Evolutionary conservation across 2,113 vertebrate species (phyloP).

Genomic region (Felis catus): F.catus_Fca126_mat1.0 CM031413.1:26441501-26442000

Average conservation of each 20-base stretch:
- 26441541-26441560: not conserved
- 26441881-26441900: not conserved
- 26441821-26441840: not conserved
- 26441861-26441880: not conserved
- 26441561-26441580: not conserved
- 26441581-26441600: not conserved
- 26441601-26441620: not conserved
- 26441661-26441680: not conserved
- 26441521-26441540: not conserved
- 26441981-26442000: not conserved
- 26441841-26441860: not conserved
- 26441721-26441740: not conserved
- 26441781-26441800: not conserved
- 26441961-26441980: not conserved
- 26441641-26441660: not conserved
- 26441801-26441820: not conserved
- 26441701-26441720: not conserved
- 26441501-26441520: not conserved
- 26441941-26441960: not conserved
- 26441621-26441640: not conserved
- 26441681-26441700: not conserved
- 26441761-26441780: not conserved
- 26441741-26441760: not conserved
- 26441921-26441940: not conserved
- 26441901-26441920: not conserved